Evolutionary conservation across 2,797 vertebrate genomes (phyloP).

Genomic region (Orientallactaga sibirica): DNA sequence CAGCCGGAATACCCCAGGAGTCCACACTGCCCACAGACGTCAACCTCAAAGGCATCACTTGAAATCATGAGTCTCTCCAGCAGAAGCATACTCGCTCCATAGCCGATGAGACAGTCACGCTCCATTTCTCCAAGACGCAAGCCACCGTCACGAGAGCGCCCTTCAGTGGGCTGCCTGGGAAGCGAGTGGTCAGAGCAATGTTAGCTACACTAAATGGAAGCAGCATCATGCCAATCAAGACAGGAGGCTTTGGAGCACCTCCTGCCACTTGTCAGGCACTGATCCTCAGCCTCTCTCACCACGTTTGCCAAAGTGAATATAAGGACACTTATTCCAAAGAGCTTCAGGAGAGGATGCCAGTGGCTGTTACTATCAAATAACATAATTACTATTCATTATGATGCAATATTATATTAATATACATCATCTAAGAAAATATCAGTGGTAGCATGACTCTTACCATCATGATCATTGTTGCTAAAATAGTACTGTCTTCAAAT

Average conservation of each 20-base stretch:
- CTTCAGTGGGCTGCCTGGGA: constrained; percentile 97
- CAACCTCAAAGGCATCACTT: constrained; percentile 99
- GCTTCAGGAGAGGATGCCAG: background rate
- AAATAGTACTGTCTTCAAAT: background rate
- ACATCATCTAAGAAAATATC: background rate
- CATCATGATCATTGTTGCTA: background rate
- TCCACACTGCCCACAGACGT: constrained; percentile 98
- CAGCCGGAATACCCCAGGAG: constrained; percentile 98
- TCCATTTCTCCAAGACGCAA: constrained; percentile 99
- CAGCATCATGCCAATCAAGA: background rate
- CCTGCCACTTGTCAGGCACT: background rate
- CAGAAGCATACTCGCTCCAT: constrained; percentile 98
- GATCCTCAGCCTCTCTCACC: background rate
- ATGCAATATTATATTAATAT: background rate
- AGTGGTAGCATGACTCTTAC: background rate
- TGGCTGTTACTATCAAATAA: background rate
- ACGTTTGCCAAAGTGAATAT: background rate
- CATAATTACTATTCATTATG: background rate
- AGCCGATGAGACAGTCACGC: constrained; percentile 98
- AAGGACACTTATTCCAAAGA: background rate
- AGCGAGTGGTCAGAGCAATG: constrained; percentile 64
- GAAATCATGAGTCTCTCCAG: constrained; percentile 99
- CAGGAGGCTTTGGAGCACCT: background rate
- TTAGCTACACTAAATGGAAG: background rate
- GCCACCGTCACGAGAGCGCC: constrained; percentile 97